Base-by-base conservation (phyloP, 1,140 invertebrate species). In the Drosophila gunungcola region DNA sequence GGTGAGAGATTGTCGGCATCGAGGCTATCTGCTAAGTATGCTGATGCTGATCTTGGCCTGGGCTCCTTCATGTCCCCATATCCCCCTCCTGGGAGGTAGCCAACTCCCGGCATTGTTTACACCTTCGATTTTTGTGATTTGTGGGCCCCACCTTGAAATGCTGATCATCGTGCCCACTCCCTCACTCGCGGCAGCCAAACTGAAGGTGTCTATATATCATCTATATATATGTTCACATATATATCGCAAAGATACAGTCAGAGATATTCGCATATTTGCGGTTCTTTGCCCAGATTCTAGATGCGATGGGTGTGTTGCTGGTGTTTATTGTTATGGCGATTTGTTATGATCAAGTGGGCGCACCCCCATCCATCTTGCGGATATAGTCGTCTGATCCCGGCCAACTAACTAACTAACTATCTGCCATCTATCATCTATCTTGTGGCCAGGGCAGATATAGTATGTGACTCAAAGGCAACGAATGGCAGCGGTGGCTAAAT, bases 51-150 rank as follows among this genome's bases (percentile, higher is more conserved):
- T 74, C 64, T 65, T 68, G 64, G 48, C 65, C 61, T 43, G 51
- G 60, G 49, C 16, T 27, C 13, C 25, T 42, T 27, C 12, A 29
- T 11, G 27, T 16, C 27, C 55, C 64, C 55, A 21, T 21, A 21
- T 21, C 55, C 38, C 2, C 12, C 45, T 25, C 25, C 6, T 27
- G 43, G 21, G 16, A 25, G 11, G 5, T 63, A 60, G 38, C 52
- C 69, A 39, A 46, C 42, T 68, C 62, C 55, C 70, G 61, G 70
- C 83, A 83, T 88, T 88, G 83, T 88, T 88, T 88, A 88, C 83
- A 88, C 84, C 83, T 89, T 88, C 75, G 72, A 83, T 86, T 78
- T 86, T 75, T 78, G 53, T 72, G 82, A 85, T 88, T 79, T 83
- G 83, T 88, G 82, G 45, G 73, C 70, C 64, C 49, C 80, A 85